These are phyloP conservation scores for Muricea muricata DNA, from an alignment of 92 coral and sea anemone species.

Conservation along the genomic window DNA sequence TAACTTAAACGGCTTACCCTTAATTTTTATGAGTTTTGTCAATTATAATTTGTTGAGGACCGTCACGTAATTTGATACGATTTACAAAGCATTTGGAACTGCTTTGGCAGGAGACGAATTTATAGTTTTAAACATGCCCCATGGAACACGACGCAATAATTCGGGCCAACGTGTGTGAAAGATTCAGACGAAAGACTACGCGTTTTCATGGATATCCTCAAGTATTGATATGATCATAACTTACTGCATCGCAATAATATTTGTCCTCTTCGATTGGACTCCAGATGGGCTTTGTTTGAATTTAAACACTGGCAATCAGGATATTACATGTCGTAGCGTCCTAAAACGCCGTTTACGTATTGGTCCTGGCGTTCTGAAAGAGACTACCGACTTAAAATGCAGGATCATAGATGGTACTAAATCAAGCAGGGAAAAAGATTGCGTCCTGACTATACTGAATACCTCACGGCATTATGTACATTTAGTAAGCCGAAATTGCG, in stretches of 20 bases:
- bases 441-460: not conserved
- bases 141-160: not conserved
- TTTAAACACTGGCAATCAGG: not conserved
- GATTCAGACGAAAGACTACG: not conserved
- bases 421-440: not conserved
- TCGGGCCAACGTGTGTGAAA: not conserved
- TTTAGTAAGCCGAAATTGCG: not conserved
- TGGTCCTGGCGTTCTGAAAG: not conserved
- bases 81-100: not conserved
- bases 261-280: not conserved
- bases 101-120: not conserved
- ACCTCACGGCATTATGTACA: not conserved
- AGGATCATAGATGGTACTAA: not conserved
- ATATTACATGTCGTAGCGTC: not conserved
- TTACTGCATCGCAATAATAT: not conserved
- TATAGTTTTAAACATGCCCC: not conserved
- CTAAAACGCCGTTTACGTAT: not conserved
- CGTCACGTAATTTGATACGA: slow-evolving; percentile 9
- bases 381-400: not conserved
- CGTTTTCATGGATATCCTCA: not conserved
- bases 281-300: not conserved
- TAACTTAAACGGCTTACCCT: not conserved
- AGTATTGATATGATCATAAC: not conserved
- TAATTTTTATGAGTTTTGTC: too few relatives aligned
- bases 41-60: not conserved